phyloP scores from a whole-genome alignment of 2,888 invertebrate species.

The Hydropsyche betteni region DNA sequence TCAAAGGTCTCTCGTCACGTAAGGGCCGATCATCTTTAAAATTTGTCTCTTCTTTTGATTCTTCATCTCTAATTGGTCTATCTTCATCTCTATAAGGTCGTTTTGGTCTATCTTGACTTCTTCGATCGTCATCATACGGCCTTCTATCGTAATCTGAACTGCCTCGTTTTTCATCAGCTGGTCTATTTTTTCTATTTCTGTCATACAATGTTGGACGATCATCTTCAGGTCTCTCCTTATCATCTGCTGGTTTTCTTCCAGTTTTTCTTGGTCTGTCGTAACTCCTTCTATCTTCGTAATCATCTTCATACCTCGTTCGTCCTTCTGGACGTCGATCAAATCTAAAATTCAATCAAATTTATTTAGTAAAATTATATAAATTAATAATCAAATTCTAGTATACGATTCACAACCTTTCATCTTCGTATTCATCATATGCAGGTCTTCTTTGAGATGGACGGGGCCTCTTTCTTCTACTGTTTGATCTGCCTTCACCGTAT shows the following conservation, averaged over 20 bases:
- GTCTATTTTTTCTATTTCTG: conserved; percentile 54
- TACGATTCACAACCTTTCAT: conserved; percentile 62
- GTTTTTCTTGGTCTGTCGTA: conserved; percentile 60
- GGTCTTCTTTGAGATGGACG: conserved; percentile 69
- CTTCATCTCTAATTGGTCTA: conserved; percentile 52
- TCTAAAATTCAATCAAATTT: conserved; percentile 55
- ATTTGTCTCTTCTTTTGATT: conserved; percentile 52
- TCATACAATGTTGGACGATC: conserved; percentile 53
- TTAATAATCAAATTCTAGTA: not conserved
- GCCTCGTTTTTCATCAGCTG: conserved; percentile 55
- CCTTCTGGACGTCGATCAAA: conserved; percentile 61
- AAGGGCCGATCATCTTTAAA: conserved; percentile 57
- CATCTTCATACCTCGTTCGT: conserved; percentile 62
- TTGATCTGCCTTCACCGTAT: conserved; percentile 50
- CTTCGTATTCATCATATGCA: conserved; percentile 71
- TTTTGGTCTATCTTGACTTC: conserved; percentile 56
- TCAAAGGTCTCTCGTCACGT: conserved; percentile 53
- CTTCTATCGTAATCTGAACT: conserved; percentile 56
- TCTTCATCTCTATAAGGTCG: conserved; percentile 53
- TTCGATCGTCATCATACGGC: conserved; percentile 57
- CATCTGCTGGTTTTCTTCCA: conserved; percentile 56
- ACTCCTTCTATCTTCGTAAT: conserved; percentile 60
- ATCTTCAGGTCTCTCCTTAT: conserved; percentile 52
- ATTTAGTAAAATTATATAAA: not conserved
- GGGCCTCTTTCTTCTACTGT: conserved; percentile 66